A percentile compares a stretch with the other conserved stretches of the same genome.
Conservation (phyloP, 2,888 invertebrate species). For the Ectemnius lituratus region DNA sequence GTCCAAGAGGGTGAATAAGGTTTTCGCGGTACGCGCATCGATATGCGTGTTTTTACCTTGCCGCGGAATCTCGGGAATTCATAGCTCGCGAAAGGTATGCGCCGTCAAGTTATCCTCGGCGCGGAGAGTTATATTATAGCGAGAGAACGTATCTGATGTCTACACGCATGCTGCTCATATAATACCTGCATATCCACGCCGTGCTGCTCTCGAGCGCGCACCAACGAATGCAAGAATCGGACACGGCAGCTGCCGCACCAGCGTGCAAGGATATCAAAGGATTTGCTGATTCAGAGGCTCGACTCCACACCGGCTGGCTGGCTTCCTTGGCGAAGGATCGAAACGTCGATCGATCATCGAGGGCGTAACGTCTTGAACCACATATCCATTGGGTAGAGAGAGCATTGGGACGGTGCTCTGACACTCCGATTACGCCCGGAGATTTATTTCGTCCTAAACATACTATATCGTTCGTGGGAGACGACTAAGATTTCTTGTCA, state of each 20-base stretch:
- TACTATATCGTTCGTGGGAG: constrained; percentile 44
- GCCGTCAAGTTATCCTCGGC: constrained; percentile 51
- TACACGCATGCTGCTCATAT: constrained; percentile 52
- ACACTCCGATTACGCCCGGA: constrained; percentile 34
- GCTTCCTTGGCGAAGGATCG: constrained; percentile 55
- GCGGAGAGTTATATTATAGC: constrained; percentile 53
- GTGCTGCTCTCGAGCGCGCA: constrained; percentile 33
- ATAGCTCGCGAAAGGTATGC: constrained; percentile 52
- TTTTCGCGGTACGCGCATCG: constrained; percentile 31
- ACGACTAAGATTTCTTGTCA: constrained; percentile 18
- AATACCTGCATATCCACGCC: constrained; percentile 46
- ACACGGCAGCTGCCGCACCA: constrained; percentile 58
- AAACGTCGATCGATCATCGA: constrained; percentile 64
- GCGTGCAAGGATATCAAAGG: constrained; percentile 60
- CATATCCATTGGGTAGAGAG: constrained; percentile 44
- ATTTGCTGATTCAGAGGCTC: constrained; percentile 66
- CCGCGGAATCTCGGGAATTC: constrained; percentile 46
- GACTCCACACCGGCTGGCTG: constrained; percentile 45
- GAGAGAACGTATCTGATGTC: constrained; percentile 54
- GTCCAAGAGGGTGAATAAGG: constrained; percentile 28
- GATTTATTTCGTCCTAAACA: constrained; percentile 52
- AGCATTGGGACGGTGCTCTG: constrained; percentile 25
- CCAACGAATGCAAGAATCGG: constrained; percentile 60
- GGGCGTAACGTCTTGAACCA: constrained; percentile 56
- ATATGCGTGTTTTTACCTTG: constrained; percentile 31